Percentiles rank a stretch among this genome's conserved stretches.
Conservation (phyloP, 2,888 invertebrate genomes). For the Trilocha varians region DNA sequence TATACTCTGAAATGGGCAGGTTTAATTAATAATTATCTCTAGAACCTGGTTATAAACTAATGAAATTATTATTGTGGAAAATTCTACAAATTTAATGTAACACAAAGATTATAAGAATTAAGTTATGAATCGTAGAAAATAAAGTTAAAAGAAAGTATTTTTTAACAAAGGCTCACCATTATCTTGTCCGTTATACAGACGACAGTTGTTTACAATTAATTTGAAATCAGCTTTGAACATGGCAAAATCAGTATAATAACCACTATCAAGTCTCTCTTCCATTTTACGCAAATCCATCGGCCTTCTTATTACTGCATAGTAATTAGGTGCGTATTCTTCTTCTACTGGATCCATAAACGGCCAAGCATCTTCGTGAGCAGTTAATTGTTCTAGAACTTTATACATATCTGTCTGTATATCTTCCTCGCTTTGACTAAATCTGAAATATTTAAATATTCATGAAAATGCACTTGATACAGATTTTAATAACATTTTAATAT, state of each 20-base stretch:
- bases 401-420: constrained; percentile 92
- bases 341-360: constrained; percentile 95
- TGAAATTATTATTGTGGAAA: no score
- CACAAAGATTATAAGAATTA: background rate
- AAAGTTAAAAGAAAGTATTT: background rate
- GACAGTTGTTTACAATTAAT: constrained; percentile 93
- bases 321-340: constrained; percentile 92
- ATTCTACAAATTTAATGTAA: no score
- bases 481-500: background rate
- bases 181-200: constrained; percentile 92
- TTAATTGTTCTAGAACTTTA: constrained; percentile 90
- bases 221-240: constrained; percentile 92
- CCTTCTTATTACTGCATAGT: constrained; percentile 80
- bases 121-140: no score
- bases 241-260: constrained; percentile 83
- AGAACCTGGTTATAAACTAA: no score
- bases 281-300: constrained; percentile 93
- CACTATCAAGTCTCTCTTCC: constrained; percentile 88
- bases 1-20: constrained; percentile 81
- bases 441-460: constrained; percentile 37
- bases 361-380: constrained; percentile 94
- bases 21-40: no score
- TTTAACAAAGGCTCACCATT: constrained; percentile 78
- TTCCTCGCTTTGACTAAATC: constrained; percentile 86
- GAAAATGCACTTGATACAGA: background rate